Evolutionary conservation across 2,888 invertebrate genomes (phyloP), one percentile per base, ranked within the genome.

Genomic region (Dromius quadrimaculatus): DNA sequence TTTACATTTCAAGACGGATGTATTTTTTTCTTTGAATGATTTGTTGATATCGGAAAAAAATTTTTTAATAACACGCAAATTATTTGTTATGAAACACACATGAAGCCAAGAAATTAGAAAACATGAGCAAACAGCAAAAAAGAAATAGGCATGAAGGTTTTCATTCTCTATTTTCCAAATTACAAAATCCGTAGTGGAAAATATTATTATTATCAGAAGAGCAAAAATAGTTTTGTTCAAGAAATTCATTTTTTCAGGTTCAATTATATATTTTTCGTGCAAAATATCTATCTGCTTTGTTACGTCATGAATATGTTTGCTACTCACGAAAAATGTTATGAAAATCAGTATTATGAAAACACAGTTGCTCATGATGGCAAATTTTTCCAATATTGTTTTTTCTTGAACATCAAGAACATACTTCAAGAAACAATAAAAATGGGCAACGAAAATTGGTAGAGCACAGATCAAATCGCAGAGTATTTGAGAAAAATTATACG

Each of bases 51-150:
- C 54, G 2, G 11, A 28, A 54, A 54, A 54, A 19, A 54, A 13
- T 23, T 54, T 32, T 32, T 54, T 54, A 9, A 54, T 13, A 9
- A 28, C 32, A 4, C 28, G 28, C n/a, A 54, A 15, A 28, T 54
- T 28, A n/a, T 28, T 15, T 8, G 54, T 2, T 11, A 54, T 28
- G 1, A 54, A 23, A 15, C 23, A 23, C 2, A 54, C 28, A 11
- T 54, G 54, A 28, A 54, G 9, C 54, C 54, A 54, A n/a, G 54
- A 54, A 4, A 54, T 28, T 28, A 28, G 28, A 22, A 19, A 54
- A 6, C 28, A 23, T 5, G 28, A 54, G 28, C 23, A 19, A 13
- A 13, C 15, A 28, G 54, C 9, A 28, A 54, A 13, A 32, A 28
- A 54, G 4, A 13, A 9, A n/a, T 28, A 32, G 6, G 28, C 28